Evolutionary conservation across 2,797 vertebrate genomes (phyloP), one percentile per base, ranked within the genome.

Genomic region (Sebastes hubbsi): DNA sequence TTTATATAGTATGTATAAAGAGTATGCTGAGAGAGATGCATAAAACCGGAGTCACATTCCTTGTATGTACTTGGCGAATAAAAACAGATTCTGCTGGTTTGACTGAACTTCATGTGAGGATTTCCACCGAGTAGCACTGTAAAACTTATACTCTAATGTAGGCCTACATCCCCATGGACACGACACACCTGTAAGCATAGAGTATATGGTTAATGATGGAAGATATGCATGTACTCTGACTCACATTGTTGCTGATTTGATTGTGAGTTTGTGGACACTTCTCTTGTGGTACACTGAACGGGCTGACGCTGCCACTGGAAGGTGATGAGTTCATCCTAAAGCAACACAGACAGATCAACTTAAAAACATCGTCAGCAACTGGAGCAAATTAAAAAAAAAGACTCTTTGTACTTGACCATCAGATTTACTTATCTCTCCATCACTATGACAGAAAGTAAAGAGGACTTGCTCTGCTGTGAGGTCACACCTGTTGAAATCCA

Each of bases 401-500:
- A 27, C 14, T 22, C 11, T 27, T 14, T 65, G 16, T 6, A 66
- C 11, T 27, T 24, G 14, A 34, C 56, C 11, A 12, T 54, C 14
- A 34, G 8, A 59, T 42, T 25, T 25, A 75, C 2, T 22, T n/a
- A 24, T 59, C 54, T 22, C 9, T 54, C 42, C 14, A 8, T 38
- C 14, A 3, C 14, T 2, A 22, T 38, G 6, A 22, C 3, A 64
- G 24, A 56, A 29, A 30, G 22, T 12, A 32, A 42, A 55, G 2
- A 49, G 4, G 11, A 64, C 24, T 25, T 27, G n/a, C 3, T 38
- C 24, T 30, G 29, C n/a, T 60, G 6, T 25, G 30, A 71, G 25
- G 42, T 14, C 78, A 82, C 90, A 98, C 98, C 97, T 97, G 93
- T 98, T 97, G 75, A 96, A 96, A 92, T 97, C 96, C 89, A 99